phyloP scores from a whole-genome alignment of 1,140 invertebrate genomes.

The Eumaeus atala region DNA sequence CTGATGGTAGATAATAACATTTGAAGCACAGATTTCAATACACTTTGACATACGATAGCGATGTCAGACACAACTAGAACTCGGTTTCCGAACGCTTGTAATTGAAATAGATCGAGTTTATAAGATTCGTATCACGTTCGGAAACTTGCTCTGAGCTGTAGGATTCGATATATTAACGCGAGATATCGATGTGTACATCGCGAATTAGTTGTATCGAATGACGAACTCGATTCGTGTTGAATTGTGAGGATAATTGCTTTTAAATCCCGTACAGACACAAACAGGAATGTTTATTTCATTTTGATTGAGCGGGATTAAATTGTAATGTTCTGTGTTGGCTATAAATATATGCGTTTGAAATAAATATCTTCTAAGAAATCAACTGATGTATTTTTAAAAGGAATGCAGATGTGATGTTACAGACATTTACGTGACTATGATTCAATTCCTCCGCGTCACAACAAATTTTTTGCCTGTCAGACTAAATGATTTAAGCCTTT shows the following conservation, averaged over 20 bases:
- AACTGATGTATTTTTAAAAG: too few species aligned
- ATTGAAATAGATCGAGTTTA: slow-evolving; percentile 45
- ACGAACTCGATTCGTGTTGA: slow-evolving; percentile 2
- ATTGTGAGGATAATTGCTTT: slow-evolving; percentile 13
- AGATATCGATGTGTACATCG: slow-evolving; percentile 1
- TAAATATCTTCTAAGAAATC: background rate
- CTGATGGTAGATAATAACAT: too few species aligned
- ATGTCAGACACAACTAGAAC: too few species aligned
- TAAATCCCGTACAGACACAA: slow-evolving; percentile 11
- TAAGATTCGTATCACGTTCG: slow-evolving; percentile 37
- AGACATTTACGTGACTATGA: too few species aligned
- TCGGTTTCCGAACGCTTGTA: slow-evolving; percentile 27
- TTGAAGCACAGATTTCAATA: too few species aligned
- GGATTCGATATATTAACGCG: slow-evolving; percentile 19
- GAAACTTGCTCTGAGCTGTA: slow-evolving; percentile 29
- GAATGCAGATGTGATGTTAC: too few species aligned
- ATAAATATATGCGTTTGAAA: background rate
- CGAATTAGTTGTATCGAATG: slow-evolving; percentile 5
- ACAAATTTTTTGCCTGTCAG: too few species aligned
- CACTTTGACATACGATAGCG: too few species aligned
- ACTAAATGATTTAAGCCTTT: too few species aligned
- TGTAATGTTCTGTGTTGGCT: slow-evolving; percentile 1
- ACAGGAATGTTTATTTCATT: slow-evolving; percentile 1
- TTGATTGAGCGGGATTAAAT: slow-evolving; percentile 1
- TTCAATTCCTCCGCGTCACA: too few species aligned